Base-by-base conservation (phyloP, 2,797 vertebrate genomes). In the Bovichtus variegatus region DNA sequence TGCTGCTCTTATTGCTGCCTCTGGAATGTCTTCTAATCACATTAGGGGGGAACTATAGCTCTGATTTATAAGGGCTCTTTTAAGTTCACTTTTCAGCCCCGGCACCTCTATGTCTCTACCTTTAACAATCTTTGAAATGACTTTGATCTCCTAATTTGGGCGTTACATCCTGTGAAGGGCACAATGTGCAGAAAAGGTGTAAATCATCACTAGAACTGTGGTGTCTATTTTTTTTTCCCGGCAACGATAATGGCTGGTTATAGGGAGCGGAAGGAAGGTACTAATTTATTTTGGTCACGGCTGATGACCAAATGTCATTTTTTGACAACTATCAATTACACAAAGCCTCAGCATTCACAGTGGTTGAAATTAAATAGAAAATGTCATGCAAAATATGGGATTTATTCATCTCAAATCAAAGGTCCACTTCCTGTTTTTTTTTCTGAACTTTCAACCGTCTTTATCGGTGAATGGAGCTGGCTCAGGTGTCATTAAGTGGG, bases 1-100 rank as follows among this genome's bases (percentile, higher is more conserved):
- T 89, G 80, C 80, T 71, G 80, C 69, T 66, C 77, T 83, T 86
- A 80, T 82, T 74, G 81, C 81, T 82, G 76, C 84, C 72, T 57
- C 76, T 84, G 80, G 85, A 91, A 89, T 88, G 89, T 90, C 83
- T 89, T 91, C 88, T 92, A 92, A 92, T 93, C 87, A 92, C 91
- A 93, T 93, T 93, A 93, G 76, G 79, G 78, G 77, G 71, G 69
- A 86, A 88, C 76, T 83, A 91, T 91, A 88, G 82, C 78, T 76
- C 80, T 92, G 92, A 94, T 94, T 94, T 94, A 94, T 92, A 87
- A 83, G 77, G 79, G 82, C 85, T 90, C 90, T 83, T 88, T 92
- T 90, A 92, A 93, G 89, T 93, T 91, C 85, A 78, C 87, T 89
- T 84, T 89, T 89, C 86, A 87, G 83, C 75, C 62, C 58, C 13